Evolutionary conservation across 2,113 vertebrate genomes (phyloP), one percentile per base, ranked within the genome.

Genomic region (Corynorhinus townsendii): DNA sequence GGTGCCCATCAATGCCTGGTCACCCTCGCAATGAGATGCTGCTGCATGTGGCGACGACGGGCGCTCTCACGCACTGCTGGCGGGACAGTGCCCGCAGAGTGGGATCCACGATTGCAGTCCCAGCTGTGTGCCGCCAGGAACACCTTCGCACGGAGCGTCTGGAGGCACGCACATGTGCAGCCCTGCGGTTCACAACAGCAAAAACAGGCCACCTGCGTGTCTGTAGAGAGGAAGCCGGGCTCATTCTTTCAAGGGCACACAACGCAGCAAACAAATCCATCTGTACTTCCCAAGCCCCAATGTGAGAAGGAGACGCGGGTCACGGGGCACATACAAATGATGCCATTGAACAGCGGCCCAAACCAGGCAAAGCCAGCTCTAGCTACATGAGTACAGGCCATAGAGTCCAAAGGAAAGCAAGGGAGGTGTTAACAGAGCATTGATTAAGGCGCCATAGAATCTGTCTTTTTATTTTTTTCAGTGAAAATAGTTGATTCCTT

Each of bases 1-100:
- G 22, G 47, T 35, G 68, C 16, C 11, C 7, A 24, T 8, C 8
- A 16, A 24, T 0, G 0, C 62, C 54, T 3, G 38, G 40, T 35
- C 54, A 10, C 16, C 47, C 26, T 76, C 30, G 8, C 33, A 4
- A 19, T 26, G 59, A 62, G 59, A 28, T 62, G 59, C 59, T 62
- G 59, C 56, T 59, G 56, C 56, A 26, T 59, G 56, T 59, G 54
- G 20, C 54, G 19, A 56, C 20, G 8, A n/a, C 20, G 8, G 20
- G 9, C 1, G 33, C 22, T 35, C 16, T 24, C 40, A 9, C n/a
- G n/a, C 11, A 2, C 24, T 1, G 16, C 33, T 35, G 24, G 66
- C 4, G 22, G 40, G 64, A 73, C 62, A 66, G 24, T 30, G 26
- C 52, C 72, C 1, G 0, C 7, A 16, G 54, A 47, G 19, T 1